phyloP scores from a whole-genome alignment of 1,140 invertebrate genomes.

The Philopotamus ludificatus region DNA sequence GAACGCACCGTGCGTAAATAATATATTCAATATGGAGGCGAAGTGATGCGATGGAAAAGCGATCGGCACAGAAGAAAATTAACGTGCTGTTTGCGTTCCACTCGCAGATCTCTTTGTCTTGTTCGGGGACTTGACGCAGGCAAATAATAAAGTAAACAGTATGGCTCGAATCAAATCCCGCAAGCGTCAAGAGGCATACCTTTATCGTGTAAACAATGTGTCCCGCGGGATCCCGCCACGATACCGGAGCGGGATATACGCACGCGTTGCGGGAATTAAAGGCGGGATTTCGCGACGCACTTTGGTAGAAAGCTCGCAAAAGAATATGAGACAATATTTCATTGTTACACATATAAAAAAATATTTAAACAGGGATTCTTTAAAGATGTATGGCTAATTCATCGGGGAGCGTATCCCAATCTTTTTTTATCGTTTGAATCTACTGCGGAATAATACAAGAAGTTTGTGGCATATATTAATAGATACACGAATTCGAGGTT shows the following conservation, averaged over 20 bases:
- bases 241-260: background rate
- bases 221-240: slow-evolving; percentile 1
- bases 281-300: background rate
- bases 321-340: no score
- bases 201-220: slow-evolving; percentile 24
- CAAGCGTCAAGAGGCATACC: slow-evolving; percentile 13
- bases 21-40: background rate
- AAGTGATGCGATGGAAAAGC: slow-evolving; percentile 3
- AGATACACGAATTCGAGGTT: no score
- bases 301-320: no score
- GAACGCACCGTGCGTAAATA: background rate
- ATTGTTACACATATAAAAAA: no score
- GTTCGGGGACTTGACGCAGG: background rate
- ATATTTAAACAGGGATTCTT: no score
- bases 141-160: slow-evolving; percentile 30
- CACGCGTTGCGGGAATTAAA: background rate
- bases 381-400: no score
- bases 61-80: slow-evolving; percentile 13
- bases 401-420: no score
- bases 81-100: slow-evolving; percentile 6
- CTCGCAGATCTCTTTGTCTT: slow-evolving; percentile 5
- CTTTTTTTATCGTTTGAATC: no score
- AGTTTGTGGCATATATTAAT: no score
- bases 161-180: slow-evolving; percentile 23
- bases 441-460: no score